Percentiles rank a stretch among this genome's conserved stretches.
phyloP scores from a whole-genome alignment of 2,113 vertebrate species.

The Gyps fulvus region DNA sequence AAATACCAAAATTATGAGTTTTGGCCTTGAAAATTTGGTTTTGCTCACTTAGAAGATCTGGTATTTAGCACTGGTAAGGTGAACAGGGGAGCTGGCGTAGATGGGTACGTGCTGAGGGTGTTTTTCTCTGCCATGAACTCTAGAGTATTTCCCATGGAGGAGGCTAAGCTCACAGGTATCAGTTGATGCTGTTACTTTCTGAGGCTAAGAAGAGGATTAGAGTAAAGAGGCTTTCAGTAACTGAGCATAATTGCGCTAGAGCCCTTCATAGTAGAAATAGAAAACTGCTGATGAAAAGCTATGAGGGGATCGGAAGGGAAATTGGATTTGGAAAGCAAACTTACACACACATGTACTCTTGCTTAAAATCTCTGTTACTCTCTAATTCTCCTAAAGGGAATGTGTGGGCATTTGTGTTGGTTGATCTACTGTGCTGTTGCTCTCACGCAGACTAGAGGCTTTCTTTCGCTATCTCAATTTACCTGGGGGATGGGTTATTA shows the following conservation, averaged over 20 bases:
- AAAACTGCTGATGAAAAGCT: conserved; percentile 38
- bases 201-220: conserved; percentile 56
- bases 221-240: conserved; percentile 64
- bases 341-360: neutral
- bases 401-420: neutral
- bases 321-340: neutral
- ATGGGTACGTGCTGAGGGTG: neutral
- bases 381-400: neutral
- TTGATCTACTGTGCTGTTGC: neutral
- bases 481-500: neutral
- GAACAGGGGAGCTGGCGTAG: neutral
- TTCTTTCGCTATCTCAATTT: neutral
- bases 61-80: neutral
- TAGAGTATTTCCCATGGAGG: neutral
- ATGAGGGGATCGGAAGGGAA: neutral
- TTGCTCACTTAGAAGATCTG: neutral
- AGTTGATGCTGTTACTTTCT: conserved; percentile 46
- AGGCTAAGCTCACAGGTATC: conserved; percentile 36
- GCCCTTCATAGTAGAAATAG: neutral
- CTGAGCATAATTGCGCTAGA: conserved; percentile 47
- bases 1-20: neutral
- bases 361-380: neutral
- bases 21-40: neutral
- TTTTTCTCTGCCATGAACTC: neutral
- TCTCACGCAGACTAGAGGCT: neutral